Percentiles rank a stretch among this genome's conserved stretches.
Conservation (phyloP, 92 coral and sea anemone genomes). For the Desmophyllum pertusum region DNA sequence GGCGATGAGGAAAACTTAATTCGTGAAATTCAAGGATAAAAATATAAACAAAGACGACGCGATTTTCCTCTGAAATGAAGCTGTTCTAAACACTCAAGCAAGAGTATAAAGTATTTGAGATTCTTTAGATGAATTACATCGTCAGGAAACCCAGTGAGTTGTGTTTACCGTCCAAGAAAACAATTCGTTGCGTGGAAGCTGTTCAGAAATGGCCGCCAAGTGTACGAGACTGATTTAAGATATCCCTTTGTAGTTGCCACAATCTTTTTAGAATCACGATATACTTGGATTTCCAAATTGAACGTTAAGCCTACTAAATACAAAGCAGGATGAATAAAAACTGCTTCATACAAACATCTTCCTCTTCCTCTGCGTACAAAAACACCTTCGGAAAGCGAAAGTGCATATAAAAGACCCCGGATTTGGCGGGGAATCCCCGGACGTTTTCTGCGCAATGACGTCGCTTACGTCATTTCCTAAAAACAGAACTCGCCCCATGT, state of each 20-base stretch:
- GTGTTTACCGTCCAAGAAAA: background rate
- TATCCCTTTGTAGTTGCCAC: background rate
- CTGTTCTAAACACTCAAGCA: background rate
- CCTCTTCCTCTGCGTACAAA: background rate
- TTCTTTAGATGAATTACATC: background rate
- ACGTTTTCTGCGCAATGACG: conserved; percentile 9
- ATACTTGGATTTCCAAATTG: background rate
- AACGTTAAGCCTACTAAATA: background rate
- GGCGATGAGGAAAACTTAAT: background rate
- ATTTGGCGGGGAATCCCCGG: conserved; percentile 51
- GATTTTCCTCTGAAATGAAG: background rate
- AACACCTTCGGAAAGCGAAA: conserved; percentile 9
- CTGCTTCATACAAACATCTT: background rate
- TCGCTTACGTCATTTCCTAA: background rate
- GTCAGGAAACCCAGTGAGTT: background rate
- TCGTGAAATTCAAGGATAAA: background rate
- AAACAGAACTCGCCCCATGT: background rate
- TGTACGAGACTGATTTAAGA: too few species aligned
- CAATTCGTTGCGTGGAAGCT: background rate
- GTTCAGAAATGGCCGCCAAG: background rate
- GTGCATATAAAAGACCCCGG: conserved; percentile 15
- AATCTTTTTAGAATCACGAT: background rate
- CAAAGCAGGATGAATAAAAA: background rate
- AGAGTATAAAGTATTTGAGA: background rate
- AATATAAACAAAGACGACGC: background rate